Conservation (phyloP, 2,888 invertebrate genomes). For the Acrobasis suavella region DNA sequence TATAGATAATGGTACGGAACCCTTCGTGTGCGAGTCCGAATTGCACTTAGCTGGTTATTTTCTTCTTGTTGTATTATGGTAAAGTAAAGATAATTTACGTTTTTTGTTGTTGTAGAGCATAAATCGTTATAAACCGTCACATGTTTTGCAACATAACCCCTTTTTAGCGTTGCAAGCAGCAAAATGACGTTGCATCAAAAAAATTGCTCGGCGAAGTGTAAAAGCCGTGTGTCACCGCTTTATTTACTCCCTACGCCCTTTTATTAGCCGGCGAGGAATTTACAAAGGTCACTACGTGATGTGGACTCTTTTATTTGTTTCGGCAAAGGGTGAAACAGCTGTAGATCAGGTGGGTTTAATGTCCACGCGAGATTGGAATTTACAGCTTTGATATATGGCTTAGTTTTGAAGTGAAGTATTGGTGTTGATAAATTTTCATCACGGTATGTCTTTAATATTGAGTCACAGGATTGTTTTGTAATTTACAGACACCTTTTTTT, state of each 20-base stretch:
- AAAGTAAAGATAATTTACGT: too few relatives aligned
- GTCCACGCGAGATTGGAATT: background rate
- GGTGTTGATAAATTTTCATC: background rate
- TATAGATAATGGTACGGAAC: too few relatives aligned
- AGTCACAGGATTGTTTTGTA: background rate
- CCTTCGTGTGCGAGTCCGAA: too few relatives aligned
- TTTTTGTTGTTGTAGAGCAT: background rate
- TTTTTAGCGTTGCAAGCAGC: background rate
- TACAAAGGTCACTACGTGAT: conserved; percentile 61
- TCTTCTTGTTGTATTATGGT: too few relatives aligned
- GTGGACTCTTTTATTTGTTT: conserved; percentile 52
- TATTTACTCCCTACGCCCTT: conserved; percentile 54
- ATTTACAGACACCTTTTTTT: background rate
- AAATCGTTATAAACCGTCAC: too few relatives aligned
- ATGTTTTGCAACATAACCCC: background rate
- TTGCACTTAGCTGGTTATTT: too few relatives aligned
- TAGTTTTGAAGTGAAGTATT: background rate
- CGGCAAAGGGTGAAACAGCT: conserved; percentile 31
- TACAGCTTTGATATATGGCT: background rate
- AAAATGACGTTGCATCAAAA: background rate
- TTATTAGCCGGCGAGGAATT: conserved; percentile 61
- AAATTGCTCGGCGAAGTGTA: conserved; percentile 6
- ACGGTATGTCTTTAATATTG: background rate
- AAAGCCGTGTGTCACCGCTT: conserved; percentile 42
- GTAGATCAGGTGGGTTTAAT: conserved; percentile 8